Conservation (phyloP, 2,888 invertebrate species). For the Lamellibrachia columna region DNA sequence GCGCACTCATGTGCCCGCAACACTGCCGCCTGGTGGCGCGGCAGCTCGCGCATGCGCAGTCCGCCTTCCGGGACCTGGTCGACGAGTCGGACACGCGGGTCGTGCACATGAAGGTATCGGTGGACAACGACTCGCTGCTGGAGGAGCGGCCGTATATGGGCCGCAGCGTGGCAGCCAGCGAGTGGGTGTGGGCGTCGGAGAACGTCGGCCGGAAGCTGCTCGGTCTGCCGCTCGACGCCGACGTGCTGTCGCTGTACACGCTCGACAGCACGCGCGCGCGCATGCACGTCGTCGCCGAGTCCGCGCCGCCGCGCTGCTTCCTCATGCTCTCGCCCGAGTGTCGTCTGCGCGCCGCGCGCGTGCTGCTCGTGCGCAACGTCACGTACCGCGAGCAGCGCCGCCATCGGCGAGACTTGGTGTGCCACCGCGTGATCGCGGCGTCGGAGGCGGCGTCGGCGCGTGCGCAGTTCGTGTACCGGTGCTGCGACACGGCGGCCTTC, state of each 20-base stretch:
- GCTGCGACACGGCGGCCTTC: conserved; percentile 41
- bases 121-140: conserved; percentile 37
- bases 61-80: conserved; percentile 35
- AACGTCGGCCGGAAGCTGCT: conserved; percentile 41
- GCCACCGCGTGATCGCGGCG: conserved; percentile 40
- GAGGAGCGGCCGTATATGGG: conserved; percentile 45
- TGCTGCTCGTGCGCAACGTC: conserved; percentile 38
- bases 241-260: conserved; percentile 44
- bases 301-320: conserved; percentile 37
- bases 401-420: conserved; percentile 39
- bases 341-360: conserved; percentile 40
- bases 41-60: conserved; percentile 30
- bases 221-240: conserved; percentile 42
- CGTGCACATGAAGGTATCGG: conserved; percentile 40
- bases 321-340: conserved; percentile 41
- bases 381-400: conserved; percentile 34
- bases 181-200: conserved; percentile 43
- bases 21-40: conserved; percentile 30
- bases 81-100: conserved; percentile 35
- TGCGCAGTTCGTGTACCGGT: conserved; percentile 37
- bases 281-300: conserved; percentile 32
- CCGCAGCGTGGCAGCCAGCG: conserved; percentile 37
- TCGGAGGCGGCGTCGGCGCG: not conserved
- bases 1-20: conserved; percentile 73
- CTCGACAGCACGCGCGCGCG: conserved; percentile 32